These are phyloP conservation scores for Euglossa dilemma DNA, from an alignment of 1,140 invertebrate genomes.

Conservation along the genomic window DNA sequence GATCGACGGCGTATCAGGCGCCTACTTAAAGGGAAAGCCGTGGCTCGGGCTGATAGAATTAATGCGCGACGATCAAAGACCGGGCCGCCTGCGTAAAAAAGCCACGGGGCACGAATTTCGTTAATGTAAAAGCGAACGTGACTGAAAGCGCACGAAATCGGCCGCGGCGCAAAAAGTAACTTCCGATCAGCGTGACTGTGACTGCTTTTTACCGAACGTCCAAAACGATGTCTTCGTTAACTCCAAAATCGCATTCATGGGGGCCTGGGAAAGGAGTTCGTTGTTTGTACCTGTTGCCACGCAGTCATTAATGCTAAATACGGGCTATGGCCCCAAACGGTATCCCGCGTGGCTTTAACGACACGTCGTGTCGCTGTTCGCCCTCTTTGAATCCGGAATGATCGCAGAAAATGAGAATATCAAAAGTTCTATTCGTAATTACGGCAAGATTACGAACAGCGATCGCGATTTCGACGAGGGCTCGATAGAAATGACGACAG, in stretches of 20 bases:
- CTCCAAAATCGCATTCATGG: background rate
- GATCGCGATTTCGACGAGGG: too few relatives aligned
- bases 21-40: constrained; percentile 35
- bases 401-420: too few relatives aligned
- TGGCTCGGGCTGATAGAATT: constrained; percentile 20
- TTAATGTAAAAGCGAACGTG: constrained; percentile 45
- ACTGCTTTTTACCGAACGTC: constrained; percentile 28
- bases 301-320: background rate
- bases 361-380: too few relatives aligned
- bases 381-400: too few relatives aligned
- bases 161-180: background rate
- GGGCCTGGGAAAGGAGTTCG: background rate
- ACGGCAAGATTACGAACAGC: too few relatives aligned
- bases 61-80: constrained; percentile 24
- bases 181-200: constrained; percentile 28
- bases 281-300: background rate
- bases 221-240: constrained; percentile 44
- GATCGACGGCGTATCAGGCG: constrained; percentile 22
- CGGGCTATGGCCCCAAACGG: background rate
- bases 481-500: too few relatives aligned
- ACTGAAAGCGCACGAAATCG: constrained; percentile 37
- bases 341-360: background rate
- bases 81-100: constrained; percentile 19
- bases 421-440: too few relatives aligned
- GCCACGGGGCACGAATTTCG: constrained; percentile 18